Conservation (phyloP, 2,797 vertebrate genomes). For the Acrossocheilus wenchowensis region DNA sequence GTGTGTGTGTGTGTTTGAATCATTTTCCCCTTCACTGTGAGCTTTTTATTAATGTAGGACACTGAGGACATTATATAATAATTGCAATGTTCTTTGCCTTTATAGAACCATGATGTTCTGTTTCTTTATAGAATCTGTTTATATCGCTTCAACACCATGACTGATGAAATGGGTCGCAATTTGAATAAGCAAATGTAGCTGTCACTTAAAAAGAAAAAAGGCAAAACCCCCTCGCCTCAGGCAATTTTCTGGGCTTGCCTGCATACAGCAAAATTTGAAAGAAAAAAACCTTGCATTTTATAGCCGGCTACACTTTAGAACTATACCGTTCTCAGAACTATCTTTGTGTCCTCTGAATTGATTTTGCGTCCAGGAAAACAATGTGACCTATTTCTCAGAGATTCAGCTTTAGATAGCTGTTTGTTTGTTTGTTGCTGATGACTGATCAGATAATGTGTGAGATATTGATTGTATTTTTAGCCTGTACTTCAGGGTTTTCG, state of each 20-base stretch:
- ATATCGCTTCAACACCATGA: conserved; percentile 3
- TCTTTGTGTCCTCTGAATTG: neutral
- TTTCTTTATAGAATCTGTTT: neutral
- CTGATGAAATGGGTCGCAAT: conserved; percentile 30
- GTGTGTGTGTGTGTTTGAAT: neutral
- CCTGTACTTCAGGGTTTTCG: neutral
- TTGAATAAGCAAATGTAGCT: conserved; percentile 33
- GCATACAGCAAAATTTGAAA: neutral
- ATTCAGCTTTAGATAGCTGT: neutral
- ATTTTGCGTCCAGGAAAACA: conserved; percentile 5
- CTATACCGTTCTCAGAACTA: neutral
- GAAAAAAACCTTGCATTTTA: neutral
- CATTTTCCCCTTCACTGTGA: neutral
- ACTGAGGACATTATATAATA: conserved; percentile 14
- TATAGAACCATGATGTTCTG: neutral
- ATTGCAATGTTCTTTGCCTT: neutral
- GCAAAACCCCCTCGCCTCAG: neutral
- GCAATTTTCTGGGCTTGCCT: neutral
- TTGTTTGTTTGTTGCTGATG: conserved; percentile 15
- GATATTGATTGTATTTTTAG: neutral
- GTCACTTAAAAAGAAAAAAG: neutral
- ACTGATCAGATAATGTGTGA: neutral
- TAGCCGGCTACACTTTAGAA: neutral
- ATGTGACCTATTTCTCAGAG: conserved; percentile 13
- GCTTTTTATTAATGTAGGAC: conserved; percentile 15